A percentile compares a stretch with the other conserved stretches of the same genome.
phyloP scores from a whole-genome alignment of 2,888 invertebrate genomes.

The Drosophila ustulata region DNA sequence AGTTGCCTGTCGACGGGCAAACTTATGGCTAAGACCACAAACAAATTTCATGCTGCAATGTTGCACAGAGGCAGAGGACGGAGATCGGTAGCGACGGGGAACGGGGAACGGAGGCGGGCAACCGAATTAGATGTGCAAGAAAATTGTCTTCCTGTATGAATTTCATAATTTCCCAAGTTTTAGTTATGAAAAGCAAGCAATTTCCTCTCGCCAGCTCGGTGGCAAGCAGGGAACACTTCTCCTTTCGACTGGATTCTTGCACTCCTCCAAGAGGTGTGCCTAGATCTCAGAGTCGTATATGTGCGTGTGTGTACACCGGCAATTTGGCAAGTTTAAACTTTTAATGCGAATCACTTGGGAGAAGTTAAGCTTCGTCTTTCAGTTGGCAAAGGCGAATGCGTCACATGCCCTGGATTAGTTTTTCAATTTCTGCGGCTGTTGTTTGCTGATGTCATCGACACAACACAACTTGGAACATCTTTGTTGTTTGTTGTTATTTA shows the following conservation, averaged over 20 bases:
- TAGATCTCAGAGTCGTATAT: slow-evolving; percentile 22
- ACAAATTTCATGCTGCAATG: slow-evolving; percentile 74
- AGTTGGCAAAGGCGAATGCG: slow-evolving; percentile 29
- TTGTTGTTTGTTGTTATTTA: slow-evolving; percentile 38
- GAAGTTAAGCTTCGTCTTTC: slow-evolving; percentile 58
- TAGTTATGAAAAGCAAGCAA: slow-evolving; percentile 82
- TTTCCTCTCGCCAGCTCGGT: slow-evolving; percentile 67
- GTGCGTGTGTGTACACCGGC: slow-evolving; percentile 38
- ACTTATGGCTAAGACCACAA: slow-evolving; percentile 80
- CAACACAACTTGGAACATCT: slow-evolving; percentile 11
- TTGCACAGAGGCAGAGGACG: slow-evolving; percentile 43
- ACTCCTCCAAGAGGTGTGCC: slow-evolving; percentile 20
- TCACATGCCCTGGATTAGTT: slow-evolving; percentile 60
- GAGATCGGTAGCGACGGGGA: slow-evolving; percentile 5
- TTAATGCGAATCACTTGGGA: slow-evolving; percentile 71
- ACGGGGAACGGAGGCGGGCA: slow-evolving; percentile 24
- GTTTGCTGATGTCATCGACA: slow-evolving; percentile 80
- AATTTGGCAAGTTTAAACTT: slow-evolving; percentile 75
- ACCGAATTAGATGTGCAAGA: slow-evolving; percentile 77
- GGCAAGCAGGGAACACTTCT: background rate
- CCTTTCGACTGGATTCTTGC: slow-evolving; percentile 15
- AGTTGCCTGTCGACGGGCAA: slow-evolving; percentile 78
- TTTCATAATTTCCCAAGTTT: slow-evolving; percentile 84
- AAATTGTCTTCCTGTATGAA: slow-evolving; percentile 84
- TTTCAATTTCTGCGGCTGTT: slow-evolving; percentile 73